These are phyloP conservation scores for Drosophila eugracilis DNA, from an alignment of 1,140 invertebrate species.

Conservation along the genomic window DNA sequence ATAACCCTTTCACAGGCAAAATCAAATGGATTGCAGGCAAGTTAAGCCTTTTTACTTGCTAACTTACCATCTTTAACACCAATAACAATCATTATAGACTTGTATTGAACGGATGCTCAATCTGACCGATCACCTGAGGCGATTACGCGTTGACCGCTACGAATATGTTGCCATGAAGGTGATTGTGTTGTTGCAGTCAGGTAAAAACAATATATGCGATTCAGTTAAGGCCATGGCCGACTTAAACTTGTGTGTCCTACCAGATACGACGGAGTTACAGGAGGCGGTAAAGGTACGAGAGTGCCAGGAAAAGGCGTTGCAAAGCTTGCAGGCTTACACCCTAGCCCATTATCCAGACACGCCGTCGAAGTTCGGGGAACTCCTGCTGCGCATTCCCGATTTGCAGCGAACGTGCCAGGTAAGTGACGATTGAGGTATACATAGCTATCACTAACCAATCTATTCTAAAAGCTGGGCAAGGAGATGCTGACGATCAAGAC, in stretches of 20 bases:
- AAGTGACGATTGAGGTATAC: conserved; percentile 22
- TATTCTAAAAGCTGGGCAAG: conserved; percentile 94
- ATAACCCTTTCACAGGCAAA: conserved; percentile 88
- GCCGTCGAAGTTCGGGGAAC: conserved; percentile 97
- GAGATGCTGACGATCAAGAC: conserved; percentile 95
- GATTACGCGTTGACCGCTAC: conserved; percentile 96
- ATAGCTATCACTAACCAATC: too few relatives aligned
- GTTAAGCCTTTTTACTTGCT: too few relatives aligned
- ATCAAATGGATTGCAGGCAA: conserved; percentile 85
- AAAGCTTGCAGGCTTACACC: conserved; percentile 96
- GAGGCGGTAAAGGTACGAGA: conserved; percentile 96
- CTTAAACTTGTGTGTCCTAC: conserved; percentile 53
- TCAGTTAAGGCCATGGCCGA: neutral
- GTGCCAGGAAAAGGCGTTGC: conserved; percentile 96
- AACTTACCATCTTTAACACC: too few relatives aligned
- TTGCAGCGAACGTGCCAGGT: conserved; percentile 97
- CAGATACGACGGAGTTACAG: conserved; percentile 95
- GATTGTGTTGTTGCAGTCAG: conserved; percentile 96
- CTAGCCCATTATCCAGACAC: conserved; percentile 95
- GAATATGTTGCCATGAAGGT: conserved; percentile 99
- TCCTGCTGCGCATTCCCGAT: conserved; percentile 96
- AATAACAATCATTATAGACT: conserved; percentile 85
- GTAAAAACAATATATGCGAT: conserved; percentile 85
- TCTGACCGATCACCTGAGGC: conserved; percentile 95
- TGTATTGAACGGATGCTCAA: conserved; percentile 97